Evolutionary conservation across 2,888 invertebrate species (phyloP), one percentile per base, ranked within the genome.

Genomic region (Temnothorax ravouxi): DNA sequence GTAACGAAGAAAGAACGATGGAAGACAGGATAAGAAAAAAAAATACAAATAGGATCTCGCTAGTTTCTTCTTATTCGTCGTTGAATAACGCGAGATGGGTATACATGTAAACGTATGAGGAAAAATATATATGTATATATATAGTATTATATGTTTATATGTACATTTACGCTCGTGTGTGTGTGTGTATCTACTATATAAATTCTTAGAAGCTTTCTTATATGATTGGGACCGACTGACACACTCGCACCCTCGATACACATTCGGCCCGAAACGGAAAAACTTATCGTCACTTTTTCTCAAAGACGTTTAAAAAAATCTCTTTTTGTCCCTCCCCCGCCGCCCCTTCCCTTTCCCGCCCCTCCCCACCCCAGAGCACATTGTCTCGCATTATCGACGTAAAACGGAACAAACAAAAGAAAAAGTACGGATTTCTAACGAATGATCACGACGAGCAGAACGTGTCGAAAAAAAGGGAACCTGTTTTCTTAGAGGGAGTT

Each of bases 401-500:
- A 88, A 91, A 79, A 83, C 85, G 86, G 25, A 41, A 21, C 9
- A 29, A 44, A n/a, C 4, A 54, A 11, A 54, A 25, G 3, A 64
- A 47, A 5, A 13, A 44, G 18, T 52, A 52, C 83, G 76, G 15
- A 91, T 84, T 91, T 54, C 87, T 90, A 89, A 67, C 15, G 59
- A 71, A 38, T 82, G 87, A 88, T 90, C 87, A 88, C 83, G 38
- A 88, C 86, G 85, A 88, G 86, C 83, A 86, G 83, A 87, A 88
- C 85, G 86, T 87, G 90, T 88, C 71, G 64, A 86, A 64, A 86
- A 86, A 61, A 64, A 85, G 88, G 69, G 71, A 84, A 89, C 83
- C 83, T 86, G 91, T 89, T 89, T 85, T 91, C 21, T 54, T 90
- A 87, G 89, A 90, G 91, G 91, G 88, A 91, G 89, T 84, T 91